Conservation (phyloP, 2,888 invertebrate genomes). For the Yponomeuta cagnagella region DNA sequence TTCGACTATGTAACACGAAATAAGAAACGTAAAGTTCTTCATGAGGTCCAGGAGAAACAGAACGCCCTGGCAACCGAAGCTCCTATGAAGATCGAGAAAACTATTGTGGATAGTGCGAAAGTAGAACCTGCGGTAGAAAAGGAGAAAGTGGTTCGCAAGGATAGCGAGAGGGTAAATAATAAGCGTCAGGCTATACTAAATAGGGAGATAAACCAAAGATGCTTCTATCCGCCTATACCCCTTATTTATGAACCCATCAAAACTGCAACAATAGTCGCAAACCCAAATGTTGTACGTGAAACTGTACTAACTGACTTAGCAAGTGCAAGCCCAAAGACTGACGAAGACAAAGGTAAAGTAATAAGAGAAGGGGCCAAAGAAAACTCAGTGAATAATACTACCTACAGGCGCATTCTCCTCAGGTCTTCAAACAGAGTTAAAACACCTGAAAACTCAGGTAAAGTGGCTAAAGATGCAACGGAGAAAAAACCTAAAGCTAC, state of each 20-base stretch:
- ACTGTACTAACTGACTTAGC: neutral
- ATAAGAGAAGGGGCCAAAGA: conserved; percentile 1
- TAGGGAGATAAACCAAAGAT: neutral
- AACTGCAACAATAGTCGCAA: neutral
- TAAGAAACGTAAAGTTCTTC: conserved; percentile 2
- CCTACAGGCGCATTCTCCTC: conserved; percentile 35
- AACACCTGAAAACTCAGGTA: neutral
- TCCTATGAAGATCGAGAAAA: neutral
- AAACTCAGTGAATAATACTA: conserved; percentile 15
- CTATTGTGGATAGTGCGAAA: neutral
- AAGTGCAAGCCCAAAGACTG: neutral
- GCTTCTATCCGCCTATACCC: neutral
- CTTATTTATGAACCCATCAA: neutral
- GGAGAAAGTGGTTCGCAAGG: neutral
- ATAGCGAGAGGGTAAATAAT: neutral
- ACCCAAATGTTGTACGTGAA: neutral
- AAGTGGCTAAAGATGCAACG: conserved; percentile 19
- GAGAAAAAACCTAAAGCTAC: conserved; percentile 25
- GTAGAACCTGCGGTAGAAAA: neutral
- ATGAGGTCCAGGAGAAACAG: neutral
- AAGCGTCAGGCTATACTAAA: neutral
- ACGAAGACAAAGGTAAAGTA: neutral
- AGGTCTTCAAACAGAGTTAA: conserved; percentile 39
- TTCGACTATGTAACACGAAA: neutral
- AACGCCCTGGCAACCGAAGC: neutral